Base-by-base conservation (phyloP, 2,888 invertebrate species). In the Drosophila differens region DNA sequence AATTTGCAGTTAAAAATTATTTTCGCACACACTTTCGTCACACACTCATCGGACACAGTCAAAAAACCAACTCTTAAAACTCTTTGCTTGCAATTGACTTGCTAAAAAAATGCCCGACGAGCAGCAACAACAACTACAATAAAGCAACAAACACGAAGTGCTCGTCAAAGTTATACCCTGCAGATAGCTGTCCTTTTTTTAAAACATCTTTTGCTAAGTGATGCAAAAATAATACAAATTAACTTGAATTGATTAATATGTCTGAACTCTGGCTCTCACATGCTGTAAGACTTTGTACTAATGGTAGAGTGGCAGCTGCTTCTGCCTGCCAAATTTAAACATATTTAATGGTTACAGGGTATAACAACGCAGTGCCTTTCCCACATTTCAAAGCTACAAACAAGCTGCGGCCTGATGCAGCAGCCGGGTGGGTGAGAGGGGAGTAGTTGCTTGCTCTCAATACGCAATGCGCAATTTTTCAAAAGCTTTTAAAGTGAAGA, bases 401-500 rank as follows among this genome's bases (percentile, higher is more conserved):
- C 76, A 51, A 73, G 85, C 57, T 58, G 64, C 35, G 57, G 61
- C 70, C 64, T 62, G 66, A n/a, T 51, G 51, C 59, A 55, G 37
- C 22, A 30, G 41, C 55, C 22, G 32, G 30, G 9, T 6, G 3
- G 6, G 30, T 19, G n/a, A 9, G 3, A 19, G 12, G n/a, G 19
- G 63, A 28, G 44, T 41, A 53, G 72, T 51, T 25, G 60, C 53
- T 67, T 69, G 81, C 81, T 72, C 78, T 74, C 81, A 79, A 83
- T 83, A 83, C 86, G 86, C 82, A 83, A 86, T 75, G 83, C 86
- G 84, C 88, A 86, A 90, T 85, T 86, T 90, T 89, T 90, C 86
- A 88, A 89, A 90, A 89, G 89, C 88, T 84, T 85, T 90, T 88
- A 85, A 90, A 79, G 82, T 78, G 89, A 86, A 89, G 89, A 89